Base-by-base conservation (phyloP, 2,797 vertebrate genomes). In the Phyllotis vaccarum region DNA sequence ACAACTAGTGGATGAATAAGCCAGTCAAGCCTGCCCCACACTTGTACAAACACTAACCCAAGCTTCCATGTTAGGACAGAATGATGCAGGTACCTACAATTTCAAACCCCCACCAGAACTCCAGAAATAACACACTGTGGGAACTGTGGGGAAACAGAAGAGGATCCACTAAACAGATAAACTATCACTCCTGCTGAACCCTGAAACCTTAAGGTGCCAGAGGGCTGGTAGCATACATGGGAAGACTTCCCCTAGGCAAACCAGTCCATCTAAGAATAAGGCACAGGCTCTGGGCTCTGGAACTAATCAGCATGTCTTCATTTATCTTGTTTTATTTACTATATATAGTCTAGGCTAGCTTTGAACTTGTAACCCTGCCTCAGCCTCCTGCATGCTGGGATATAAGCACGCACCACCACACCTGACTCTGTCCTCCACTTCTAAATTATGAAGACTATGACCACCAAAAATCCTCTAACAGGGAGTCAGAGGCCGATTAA, bases 41-140 rank as follows among this genome's bases (percentile, higher is more conserved):
- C n/a, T 68, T 27, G 52, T 60, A 52, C 43, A 86, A 60, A 58
- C 2, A 64, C 49, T 34, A 85, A n/a, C 7, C 5, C 37, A 31
- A 34, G 10, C 68, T 70, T 80, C 16, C 58, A n/a, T 5, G 52
- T 74, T 62, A 85, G 72, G 72, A 83, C 6, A 66, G 16, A n/a
- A 1, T 16, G 43, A 19, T 58, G 24, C 24, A 76, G 21, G 19
- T 17, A 29, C 34, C 72, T 66, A 22, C 14, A 72, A 68, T 70
- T 49, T 75, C 75, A 62, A 54, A n/a, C n/a, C 6, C 75, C n/a
- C n/a, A 16, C 24, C 37, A 31, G 10, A 49, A 75, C 43, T 2
- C 19, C 0, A n/a, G 60, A 21, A 46, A 9, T 0, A 27, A 0
- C 6, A 7, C 31, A 13, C 27, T 0, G 3, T 0, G 21, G 58